A percentile compares a stretch with the other conserved stretches of the same genome.
These are phyloP conservation scores for Lucilia cuprina DNA, from an alignment of 1,140 invertebrate genomes.

Conservation along the genomic window DNA sequence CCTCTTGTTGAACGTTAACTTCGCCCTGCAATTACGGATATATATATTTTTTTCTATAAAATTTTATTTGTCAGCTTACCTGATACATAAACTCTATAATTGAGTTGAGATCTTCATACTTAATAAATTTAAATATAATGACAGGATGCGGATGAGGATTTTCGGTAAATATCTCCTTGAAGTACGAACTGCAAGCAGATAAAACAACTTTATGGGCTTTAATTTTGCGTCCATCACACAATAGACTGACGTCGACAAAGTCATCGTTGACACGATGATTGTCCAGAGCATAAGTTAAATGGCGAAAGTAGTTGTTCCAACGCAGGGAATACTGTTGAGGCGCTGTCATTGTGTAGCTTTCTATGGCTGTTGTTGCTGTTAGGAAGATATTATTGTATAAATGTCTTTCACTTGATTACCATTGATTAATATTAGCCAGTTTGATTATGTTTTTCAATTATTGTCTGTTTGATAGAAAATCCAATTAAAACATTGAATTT, in stretches of 20 bases:
- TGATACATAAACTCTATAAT: conserved; percentile 86
- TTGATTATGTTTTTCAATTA: not conserved
- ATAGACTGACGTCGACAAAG: conserved; percentile 85
- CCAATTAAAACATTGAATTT: not conserved
- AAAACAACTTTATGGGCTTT: conserved; percentile 86
- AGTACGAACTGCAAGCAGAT: conserved; percentile 83
- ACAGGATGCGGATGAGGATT: conserved; percentile 87
- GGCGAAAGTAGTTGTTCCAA: conserved; percentile 80
- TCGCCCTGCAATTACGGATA: conserved; percentile 69
- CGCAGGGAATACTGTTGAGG: conserved; percentile 75
- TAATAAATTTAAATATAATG: conserved; percentile 85
- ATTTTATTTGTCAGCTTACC: conserved; percentile 42
- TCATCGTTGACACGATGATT: conserved; percentile 78
- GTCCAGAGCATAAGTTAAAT: conserved; percentile 79
- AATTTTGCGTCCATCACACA: conserved; percentile 82
- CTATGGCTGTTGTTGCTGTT: not conserved
- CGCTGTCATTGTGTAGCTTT: conserved; percentile 50
- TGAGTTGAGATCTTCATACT: conserved; percentile 80
- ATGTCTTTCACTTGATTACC: not conserved
- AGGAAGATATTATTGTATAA: not conserved
- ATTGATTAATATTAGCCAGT: not conserved
- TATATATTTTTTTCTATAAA: not conserved
- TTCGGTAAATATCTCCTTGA: conserved; percentile 83
- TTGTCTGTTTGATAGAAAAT: not conserved
- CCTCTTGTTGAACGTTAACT: conserved; percentile 89